A percentile compares a stretch with the other conserved stretches of the same genome.
Evolutionary conservation across 2,113 vertebrate species (phyloP).

Genomic region (Hepsetus odoe): DNA sequence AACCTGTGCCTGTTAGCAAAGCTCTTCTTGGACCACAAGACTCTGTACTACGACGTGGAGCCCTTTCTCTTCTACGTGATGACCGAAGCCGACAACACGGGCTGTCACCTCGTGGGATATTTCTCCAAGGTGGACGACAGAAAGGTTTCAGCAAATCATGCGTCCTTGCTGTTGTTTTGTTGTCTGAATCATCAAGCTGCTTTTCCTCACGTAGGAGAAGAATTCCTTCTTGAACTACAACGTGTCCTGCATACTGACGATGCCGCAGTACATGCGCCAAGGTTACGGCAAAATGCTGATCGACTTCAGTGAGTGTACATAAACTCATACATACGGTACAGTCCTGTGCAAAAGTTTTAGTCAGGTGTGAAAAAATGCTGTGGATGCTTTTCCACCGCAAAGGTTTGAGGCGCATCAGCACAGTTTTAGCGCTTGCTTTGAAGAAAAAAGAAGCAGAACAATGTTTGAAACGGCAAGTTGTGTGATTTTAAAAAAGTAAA

Average conservation of each 20-base stretch:
- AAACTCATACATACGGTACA: background rate
- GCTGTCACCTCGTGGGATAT: conserved; percentile 89
- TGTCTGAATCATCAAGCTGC: background rate
- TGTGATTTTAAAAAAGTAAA: no score
- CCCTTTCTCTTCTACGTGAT: conserved; percentile 93
- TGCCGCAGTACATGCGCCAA: conserved; percentile 90
- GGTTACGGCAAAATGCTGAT: conserved; percentile 92
- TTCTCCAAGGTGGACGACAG: conserved; percentile 84
- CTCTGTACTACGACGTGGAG: conserved; percentile 88
- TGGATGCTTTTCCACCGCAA: no score
- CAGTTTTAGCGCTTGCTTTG: no score
- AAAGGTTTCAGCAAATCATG: background rate
- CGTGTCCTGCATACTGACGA: conserved; percentile 88
- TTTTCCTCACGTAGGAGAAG: conserved; percentile 78
- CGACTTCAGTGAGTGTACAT: conserved; percentile 86
- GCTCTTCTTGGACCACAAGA: conserved; percentile 91
- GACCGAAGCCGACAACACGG: conserved; percentile 89
- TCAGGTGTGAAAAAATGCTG: no score
- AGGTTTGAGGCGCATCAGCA: no score
- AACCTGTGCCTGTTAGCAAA: conserved; percentile 91
- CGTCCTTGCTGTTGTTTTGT: background rate
- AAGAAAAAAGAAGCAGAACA: no score
- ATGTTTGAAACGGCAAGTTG: no score
- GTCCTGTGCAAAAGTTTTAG: no score
- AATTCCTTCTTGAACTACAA: conserved; percentile 92